A percentile compares a stretch with the other conserved stretches of the same genome.
Conservation (phyloP, 1,140 invertebrate genomes). For the Micrasema longulum region DNA sequence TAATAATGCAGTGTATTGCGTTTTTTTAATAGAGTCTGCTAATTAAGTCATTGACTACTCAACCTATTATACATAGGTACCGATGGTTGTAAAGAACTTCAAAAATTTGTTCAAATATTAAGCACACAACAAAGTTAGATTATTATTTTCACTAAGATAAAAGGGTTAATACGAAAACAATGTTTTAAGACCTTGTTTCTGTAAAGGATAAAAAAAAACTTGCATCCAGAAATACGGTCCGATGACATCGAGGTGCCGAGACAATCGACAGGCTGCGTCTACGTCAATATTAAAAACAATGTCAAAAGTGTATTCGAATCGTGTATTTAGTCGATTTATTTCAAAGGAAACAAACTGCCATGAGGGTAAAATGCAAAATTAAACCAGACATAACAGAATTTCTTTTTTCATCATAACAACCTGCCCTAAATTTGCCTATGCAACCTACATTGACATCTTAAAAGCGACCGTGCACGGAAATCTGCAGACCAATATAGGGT, state of each 20-base stretch:
- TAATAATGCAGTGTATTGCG: too few relatives aligned
- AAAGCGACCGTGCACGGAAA: conserved; percentile 24
- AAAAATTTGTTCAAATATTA: too few relatives aligned
- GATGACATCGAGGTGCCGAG: conserved; percentile 24
- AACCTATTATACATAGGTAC: too few relatives aligned
- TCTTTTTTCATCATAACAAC: conserved; percentile 47
- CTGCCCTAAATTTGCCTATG: conserved; percentile 47
- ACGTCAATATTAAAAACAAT: conserved; percentile 11
- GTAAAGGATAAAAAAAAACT: conserved; percentile 11
- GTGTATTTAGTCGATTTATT: not conserved
- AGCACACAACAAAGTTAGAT: not conserved
- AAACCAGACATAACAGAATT: conserved; percentile 36
- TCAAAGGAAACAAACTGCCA: conserved; percentile 2
- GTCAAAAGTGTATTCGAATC: too few relatives aligned
- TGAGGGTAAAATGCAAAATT: conserved; percentile 21
- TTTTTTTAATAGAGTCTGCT: too few relatives aligned
- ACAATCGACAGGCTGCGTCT: conserved; percentile 9
- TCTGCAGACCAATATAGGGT: not conserved
- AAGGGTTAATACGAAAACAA: not conserved
- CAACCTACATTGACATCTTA: conserved; percentile 46
- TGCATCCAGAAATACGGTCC: conserved; percentile 15
- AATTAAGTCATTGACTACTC: too few relatives aligned
- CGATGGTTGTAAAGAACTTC: too few relatives aligned
- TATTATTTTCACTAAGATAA: not conserved
- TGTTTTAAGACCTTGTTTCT: too few relatives aligned